phyloP scores from a whole-genome alignment of 2,113 vertebrate genomes.

The Sorex fumeus region DNA sequence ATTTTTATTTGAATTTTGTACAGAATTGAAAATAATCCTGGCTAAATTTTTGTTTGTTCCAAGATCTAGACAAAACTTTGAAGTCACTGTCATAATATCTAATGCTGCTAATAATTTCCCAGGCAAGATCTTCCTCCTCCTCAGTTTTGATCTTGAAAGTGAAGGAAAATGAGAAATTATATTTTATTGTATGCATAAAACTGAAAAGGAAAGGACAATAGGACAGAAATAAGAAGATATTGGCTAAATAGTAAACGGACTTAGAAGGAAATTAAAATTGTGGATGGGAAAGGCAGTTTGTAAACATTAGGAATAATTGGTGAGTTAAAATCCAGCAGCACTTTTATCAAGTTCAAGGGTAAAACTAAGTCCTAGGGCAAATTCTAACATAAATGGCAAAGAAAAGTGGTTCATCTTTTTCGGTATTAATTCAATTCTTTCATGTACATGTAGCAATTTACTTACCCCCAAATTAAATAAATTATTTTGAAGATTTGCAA shows the following conservation, averaged over 20 bases:
- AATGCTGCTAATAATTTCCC: neutral
- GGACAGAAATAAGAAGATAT: neutral
- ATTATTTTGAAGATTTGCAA: conserved; percentile 14
- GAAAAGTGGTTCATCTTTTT: neutral
- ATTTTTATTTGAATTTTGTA: conserved; percentile 1
- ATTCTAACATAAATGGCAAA: neutral
- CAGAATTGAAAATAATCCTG: conserved; percentile 4
- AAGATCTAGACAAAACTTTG: neutral
- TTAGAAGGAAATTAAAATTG: neutral
- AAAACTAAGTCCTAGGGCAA: neutral
- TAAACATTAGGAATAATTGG: neutral
- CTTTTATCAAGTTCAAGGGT: neutral
- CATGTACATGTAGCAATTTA: neutral
- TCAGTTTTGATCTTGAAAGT: conserved; percentile 29
- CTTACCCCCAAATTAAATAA: neutral
- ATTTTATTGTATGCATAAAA: conserved; percentile 17
- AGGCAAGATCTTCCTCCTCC: neutral
- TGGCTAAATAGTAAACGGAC: neutral
- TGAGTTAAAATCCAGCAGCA: neutral
- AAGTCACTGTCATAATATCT: neutral
- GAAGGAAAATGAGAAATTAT: neutral
- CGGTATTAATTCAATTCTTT: neutral
- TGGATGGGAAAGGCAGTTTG: neutral
- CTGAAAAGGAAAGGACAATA: conserved; percentile 3
- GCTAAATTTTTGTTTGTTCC: neutral